Base-by-base conservation (phyloP, 1,140 invertebrate species). In the Zaprionus ornatus region DNA sequence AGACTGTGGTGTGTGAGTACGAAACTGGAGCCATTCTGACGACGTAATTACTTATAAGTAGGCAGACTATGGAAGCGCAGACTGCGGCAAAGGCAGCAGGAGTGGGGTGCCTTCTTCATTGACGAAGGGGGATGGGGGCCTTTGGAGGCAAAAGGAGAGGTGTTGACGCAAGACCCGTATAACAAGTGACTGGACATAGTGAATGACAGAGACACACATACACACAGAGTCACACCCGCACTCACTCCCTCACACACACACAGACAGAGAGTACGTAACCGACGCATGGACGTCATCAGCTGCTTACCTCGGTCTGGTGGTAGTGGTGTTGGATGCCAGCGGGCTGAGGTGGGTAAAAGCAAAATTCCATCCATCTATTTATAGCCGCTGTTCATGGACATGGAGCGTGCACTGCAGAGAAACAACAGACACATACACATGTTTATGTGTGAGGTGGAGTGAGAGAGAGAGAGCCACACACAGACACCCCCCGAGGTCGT, bases 251-350 rank as follows among this genome's bases (percentile, higher is more conserved):
- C 55, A 61, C 37, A 29, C 25, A 42, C 19, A 45, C 17, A 56
- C 5, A 21, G 12, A 35, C 9, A 55, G 37, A 62, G 65, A 52
- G 32, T 85, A 87, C 81, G 85, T 87, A 90, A 83, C 75, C 45
- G 77, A 81, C 81, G 85, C 85, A 88, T 90, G 81, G 65, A 88
- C 84, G 84, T 88, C 84, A 88, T 88, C 84, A 88, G 84, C 84
- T 87, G 83, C 88, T 87, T 85, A 85, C 79, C 62, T 50, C 59
- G 21, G 21, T 32, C n/a, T 42, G 40, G 15, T 42, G 15, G 15
- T 40, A 9, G 29, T 29, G 27, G 25, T 70, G 45, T 48, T 76
- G 40, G 60, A 56, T 21, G 48, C 42, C 25, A 17, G 50, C 23
- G 48, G 45, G 63, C 40, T 35, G 57, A 45, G 50, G 25, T 45